Evolutionary conservation across 2,797 vertebrate genomes (phyloP), one percentile per base, ranked within the genome.

Genomic region (Spizella passerina): DNA sequence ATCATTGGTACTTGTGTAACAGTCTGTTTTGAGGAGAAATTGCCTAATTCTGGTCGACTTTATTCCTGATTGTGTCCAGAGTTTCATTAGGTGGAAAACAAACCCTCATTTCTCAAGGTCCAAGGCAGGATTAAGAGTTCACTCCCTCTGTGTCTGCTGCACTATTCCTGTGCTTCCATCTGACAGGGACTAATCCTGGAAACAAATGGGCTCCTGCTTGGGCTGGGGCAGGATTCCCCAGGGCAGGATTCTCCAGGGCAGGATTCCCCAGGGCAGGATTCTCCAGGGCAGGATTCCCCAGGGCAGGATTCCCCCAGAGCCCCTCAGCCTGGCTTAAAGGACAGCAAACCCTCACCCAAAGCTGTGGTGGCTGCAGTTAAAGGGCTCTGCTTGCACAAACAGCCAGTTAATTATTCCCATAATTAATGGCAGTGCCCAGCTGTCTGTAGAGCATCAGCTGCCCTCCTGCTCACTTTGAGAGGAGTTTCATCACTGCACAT

Each of bases 41-140:
- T 47, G 66, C 53, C 73, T 69, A 18, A 71, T 88, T 79, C 76
- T 61, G 36, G 39, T 32, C 1, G 68, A 50, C 66, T 50, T 63
- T 13, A 38, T 47, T 73, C 55, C 73, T 83, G 50, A 41, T 66
- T 76, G 56, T 50, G 41, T 21, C 57, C 61, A 19, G 76, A 81
- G 50, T 94, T 96, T 76, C 87, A 86, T 88, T 81, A 90, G 50
- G 56, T 76, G 50, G 66, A 72, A 90, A 55, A 78, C 1, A 84
- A 92, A 68, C 77, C 47, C 88, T 92, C 85, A 75, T 94, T 91
- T 68, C 90, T 96, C 93, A 83, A 90, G 92, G 76, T 80, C 87
- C 57, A 88, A 41, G 85, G 72, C 46, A 78, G 80, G 60, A 86
- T 91, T 87, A 86, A 18, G 93, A 55, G 69, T 30, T 78, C 90